These are phyloP conservation scores for Periophthalmodon schlosseri DNA, from an alignment of 2,113 vertebrate genomes.

Conservation along the genomic window DNA sequence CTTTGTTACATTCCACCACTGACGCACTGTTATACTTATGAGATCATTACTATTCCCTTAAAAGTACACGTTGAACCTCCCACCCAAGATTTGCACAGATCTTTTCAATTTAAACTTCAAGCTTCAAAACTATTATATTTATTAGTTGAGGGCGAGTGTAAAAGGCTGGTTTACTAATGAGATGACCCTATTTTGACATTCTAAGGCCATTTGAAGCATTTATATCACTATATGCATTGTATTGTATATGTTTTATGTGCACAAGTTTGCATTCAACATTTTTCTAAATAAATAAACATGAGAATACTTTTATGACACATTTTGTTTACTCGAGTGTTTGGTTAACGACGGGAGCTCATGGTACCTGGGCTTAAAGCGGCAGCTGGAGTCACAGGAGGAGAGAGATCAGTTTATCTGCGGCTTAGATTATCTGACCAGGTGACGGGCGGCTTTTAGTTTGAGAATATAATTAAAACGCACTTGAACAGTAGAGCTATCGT, in stretches of 20 bases:
- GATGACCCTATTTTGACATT: slow-evolving; percentile 63
- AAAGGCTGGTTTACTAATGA: slow-evolving; percentile 54
- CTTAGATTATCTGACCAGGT: slow-evolving; percentile 45
- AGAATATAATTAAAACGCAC: slow-evolving; percentile 22
- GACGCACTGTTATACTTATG: slow-evolving; percentile 9
- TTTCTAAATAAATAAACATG: slow-evolving; percentile 61
- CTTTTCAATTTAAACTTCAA: slow-evolving; percentile 50
- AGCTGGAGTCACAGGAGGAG: slow-evolving; percentile 23
- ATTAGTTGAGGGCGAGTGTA: slow-evolving; percentile 31
- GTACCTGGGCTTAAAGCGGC: slow-evolving; percentile 1
- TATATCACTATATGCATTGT: slow-evolving; percentile 76
- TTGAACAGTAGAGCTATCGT: not conserved
- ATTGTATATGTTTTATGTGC: slow-evolving; percentile 77
- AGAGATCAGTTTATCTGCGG: slow-evolving; percentile 58
- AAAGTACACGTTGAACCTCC: slow-evolving; percentile 46
- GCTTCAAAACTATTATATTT: slow-evolving; percentile 34
- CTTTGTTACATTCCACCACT: slow-evolving; percentile 12
- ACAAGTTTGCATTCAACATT: slow-evolving; percentile 75
- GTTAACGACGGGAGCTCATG: not conserved
- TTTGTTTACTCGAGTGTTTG: not conserved
- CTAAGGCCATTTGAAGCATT: slow-evolving; percentile 72
- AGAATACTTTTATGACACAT: slow-evolving; percentile 27
- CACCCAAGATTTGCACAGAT: slow-evolving; percentile 60
- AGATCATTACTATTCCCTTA: slow-evolving; percentile 16
- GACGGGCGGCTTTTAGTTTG: not conserved